Evolutionary conservation across 2,797 vertebrate genomes (phyloP).

Genomic region (Malurus splendens): DNA sequence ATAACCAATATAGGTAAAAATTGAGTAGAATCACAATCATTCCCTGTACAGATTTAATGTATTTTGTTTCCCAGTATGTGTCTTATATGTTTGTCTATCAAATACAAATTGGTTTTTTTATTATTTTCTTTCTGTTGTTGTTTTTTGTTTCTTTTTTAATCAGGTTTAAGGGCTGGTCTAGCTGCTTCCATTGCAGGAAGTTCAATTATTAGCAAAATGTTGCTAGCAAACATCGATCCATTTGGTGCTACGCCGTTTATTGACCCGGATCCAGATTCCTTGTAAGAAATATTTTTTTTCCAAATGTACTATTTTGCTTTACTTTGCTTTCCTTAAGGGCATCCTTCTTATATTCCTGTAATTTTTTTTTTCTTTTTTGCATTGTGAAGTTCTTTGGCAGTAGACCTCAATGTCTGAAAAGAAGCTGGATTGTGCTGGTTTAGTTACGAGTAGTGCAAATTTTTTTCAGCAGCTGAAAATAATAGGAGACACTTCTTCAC

Average conservation of each 20-base stretch:
- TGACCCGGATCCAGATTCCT: conserved; percentile 91
- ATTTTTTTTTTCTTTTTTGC: neutral
- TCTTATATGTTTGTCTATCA: neutral
- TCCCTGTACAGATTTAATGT: neutral
- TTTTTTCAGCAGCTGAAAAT: neutral
- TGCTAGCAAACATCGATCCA: conserved; percentile 94
- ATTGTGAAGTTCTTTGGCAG: neutral
- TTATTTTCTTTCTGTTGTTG: neutral
- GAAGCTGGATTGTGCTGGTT: neutral
- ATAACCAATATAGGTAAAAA: neutral
- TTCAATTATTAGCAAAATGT: conserved; percentile 99
- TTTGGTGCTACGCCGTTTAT: conserved; percentile 96
- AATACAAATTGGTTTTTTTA: neutral
- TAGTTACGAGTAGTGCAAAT: neutral
- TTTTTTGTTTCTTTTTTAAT: neutral
- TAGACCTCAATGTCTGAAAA: neutral
- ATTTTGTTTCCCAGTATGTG: neutral
- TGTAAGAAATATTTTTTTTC: conserved; percentile 78
- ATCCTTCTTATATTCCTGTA: neutral
- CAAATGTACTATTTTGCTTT: neutral
- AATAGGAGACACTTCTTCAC: neutral
- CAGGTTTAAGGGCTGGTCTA: conserved; percentile 92
- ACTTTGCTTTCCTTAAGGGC: neutral
- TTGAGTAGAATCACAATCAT: neutral
- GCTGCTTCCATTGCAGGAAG: conserved; percentile 97